Percentiles rank a stretch among this genome's conserved stretches.
Conservation (phyloP, 2,888 invertebrate genomes). For the Germaria angustata region DNA sequence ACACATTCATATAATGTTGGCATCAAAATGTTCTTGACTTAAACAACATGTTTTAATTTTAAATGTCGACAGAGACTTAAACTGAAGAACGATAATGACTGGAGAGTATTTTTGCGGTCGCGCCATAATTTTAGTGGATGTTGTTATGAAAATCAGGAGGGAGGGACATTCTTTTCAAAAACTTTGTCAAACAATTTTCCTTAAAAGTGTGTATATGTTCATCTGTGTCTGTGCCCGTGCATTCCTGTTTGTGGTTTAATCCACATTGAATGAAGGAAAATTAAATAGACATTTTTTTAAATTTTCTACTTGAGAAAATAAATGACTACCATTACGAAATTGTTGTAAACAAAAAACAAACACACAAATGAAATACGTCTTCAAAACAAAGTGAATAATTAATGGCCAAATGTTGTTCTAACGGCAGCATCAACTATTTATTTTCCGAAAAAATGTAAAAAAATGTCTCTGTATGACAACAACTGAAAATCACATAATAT, state of each 20-base stretch:
- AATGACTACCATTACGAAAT: neutral
- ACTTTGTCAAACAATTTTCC: conserved; percentile 18
- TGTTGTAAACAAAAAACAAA: neutral
- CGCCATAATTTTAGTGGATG: neutral
- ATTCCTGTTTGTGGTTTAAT: conserved; percentile 52
- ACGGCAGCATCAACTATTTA: conserved; percentile 23
- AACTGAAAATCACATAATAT: conserved; percentile 11
- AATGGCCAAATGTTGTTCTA: conserved; percentile 47
- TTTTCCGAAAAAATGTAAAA: conserved; percentile 7
- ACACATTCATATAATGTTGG: conserved; percentile 23
- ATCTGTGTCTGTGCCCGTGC: no score
- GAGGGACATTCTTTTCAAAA: neutral
- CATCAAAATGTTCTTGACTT: conserved; percentile 60
- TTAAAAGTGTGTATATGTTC: conserved; percentile 5
- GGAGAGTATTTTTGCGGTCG: neutral
- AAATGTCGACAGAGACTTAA: conserved; percentile 32
- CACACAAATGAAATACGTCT: neutral
- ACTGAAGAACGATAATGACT: neutral
- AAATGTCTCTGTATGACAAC: neutral
- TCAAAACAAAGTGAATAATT: conserved; percentile 47
- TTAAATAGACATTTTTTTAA: conserved; percentile 31
- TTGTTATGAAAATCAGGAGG: neutral
- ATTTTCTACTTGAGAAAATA: conserved; percentile 1
- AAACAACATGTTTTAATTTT: conserved; percentile 40
- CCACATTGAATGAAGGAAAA: conserved; percentile 52